These are phyloP conservation scores for Rosalia funebris DNA, from an alignment of 2,888 invertebrate genomes.

Conservation along the genomic window DNA sequence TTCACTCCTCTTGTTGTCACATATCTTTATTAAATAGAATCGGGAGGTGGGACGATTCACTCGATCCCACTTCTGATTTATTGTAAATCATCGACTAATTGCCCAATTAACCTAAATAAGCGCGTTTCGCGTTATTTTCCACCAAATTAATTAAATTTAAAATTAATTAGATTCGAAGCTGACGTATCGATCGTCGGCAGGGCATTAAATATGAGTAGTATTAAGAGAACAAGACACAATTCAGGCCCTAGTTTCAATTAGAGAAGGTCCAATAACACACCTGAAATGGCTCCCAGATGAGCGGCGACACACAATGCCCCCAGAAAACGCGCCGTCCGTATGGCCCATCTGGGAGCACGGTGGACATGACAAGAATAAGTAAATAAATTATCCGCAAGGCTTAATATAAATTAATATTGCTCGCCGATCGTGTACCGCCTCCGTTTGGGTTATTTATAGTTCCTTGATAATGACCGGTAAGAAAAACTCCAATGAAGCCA, in stretches of 20 bases:
- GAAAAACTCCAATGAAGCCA: neutral
- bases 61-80: constrained; percentile 21
- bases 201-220: constrained; percentile 33
- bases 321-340: constrained; percentile 26
- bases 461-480: neutral
- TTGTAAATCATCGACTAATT: constrained; percentile 20
- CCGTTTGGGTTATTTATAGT: neutral
- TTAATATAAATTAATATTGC: constrained; percentile 28
- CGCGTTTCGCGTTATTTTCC: constrained; percentile 24
- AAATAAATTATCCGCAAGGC: constrained; percentile 43
- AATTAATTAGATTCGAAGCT: constrained; percentile 42
- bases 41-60: neutral
- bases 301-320: constrained; percentile 46
- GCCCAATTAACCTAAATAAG: constrained; percentile 28
- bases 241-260: constrained; percentile 52
- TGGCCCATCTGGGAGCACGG: constrained; percentile 32
- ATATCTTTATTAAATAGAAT: neutral
- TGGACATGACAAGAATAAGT: constrained; percentile 46
- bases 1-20: no score
- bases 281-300: constrained; percentile 52
- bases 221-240: constrained; percentile 41
- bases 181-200: constrained; percentile 32
- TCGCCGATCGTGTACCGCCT: neutral
- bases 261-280: constrained; percentile 53
- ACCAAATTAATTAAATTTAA: constrained; percentile 25